Evolutionary conservation across 2,113 vertebrate genomes (phyloP), one percentile per base, ranked within the genome.

Genomic region (Lagopus muta): DNA sequence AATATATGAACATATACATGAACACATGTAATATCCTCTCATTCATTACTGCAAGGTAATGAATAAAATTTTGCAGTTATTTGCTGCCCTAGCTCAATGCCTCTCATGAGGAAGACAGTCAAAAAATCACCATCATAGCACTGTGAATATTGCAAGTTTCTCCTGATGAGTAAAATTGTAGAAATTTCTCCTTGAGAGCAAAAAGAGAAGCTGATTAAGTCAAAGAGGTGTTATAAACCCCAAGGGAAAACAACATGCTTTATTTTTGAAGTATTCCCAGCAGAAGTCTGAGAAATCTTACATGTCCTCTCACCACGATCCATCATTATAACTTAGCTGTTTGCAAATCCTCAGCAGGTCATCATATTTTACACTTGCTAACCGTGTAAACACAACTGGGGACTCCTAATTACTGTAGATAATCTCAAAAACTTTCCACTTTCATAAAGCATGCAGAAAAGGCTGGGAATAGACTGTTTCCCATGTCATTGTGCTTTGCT

Each of bases 201-300:
- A 95, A 93, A 96, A 97, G 90, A 77, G 90, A 97, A 97, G 93
- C 88, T 97, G 96, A 98, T 97, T 97, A 97, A 97, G 91, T 97
- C 94, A 97, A 97, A 97, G 89, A 97, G 91, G 74, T 93, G 50
- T 96, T 96, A 88, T 92, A 97, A 97, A 93, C 82, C 91, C 92
- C 95, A 89, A 96, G 93, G 88, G 91, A 96, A 97, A 96, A 83
- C 48, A 87, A 90, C 60, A 43, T 96, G 92, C 88, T 97, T 97
- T 94, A 97, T 78, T 96, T 98, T 94, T 97, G 89, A 97, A 97
- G 77, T 96, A 96, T 96, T 97, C 88, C 89, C 96, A 96, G 92
- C 76, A 97, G 96, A 98, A 96, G 90, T 86, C 93, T 90, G 87
- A 90, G 86, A 96, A 93, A 96, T 97, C 90, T 96, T 92, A 94